Base-by-base conservation (phyloP, 1,140 invertebrate species). In the Pogonognathellus flavescens region DNA sequence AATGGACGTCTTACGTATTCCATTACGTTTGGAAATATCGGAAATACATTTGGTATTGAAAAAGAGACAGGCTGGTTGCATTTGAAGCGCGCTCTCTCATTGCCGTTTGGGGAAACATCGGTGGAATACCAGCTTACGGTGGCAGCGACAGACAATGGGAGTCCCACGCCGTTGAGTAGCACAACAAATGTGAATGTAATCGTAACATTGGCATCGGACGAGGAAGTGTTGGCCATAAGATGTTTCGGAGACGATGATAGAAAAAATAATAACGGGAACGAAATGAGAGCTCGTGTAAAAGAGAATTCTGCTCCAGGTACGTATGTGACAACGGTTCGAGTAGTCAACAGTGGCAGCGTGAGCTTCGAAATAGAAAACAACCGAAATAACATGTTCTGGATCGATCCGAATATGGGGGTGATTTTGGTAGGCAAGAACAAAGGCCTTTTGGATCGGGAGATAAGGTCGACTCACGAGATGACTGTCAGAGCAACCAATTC, bases 101-200 rank as follows among this genome's bases (percentile, higher is more conserved):
- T 86, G 83, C 84, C 87, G 85, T 88, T 59, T 89, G 93, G 93
- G 50, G 97, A 98, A 91, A 94, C 94, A 20, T 94, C 95, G 8
- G 93, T 93, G 25, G 93, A 95, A 55, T 97, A 98, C 91, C 93
- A 97, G 52, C 90, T 98, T 53, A 98, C 96, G 0, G 94, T 98
- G 5, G 96, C 96, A 93, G 97, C 97, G 0, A 94, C 95, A 87
- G 97, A 99, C 91, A 94, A 96, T 89, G 97, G 96, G 0, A 95
- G 94, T 0, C 96, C 95, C 13, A 94, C 95, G 0, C 87, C 86
- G 1, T 76, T 89, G 41, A 86, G 84, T 85, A 82, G 86, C n/a
- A 87, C 87, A 18, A 88, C 88, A 22, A 87, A 83, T 82, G 84
- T 89, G 41, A 89, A 81, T 59, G 82, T 89, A n/a, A 59, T 89